A percentile compares a stretch with the other conserved stretches of the same genome.
phyloP scores from a whole-genome alignment of 1,140 invertebrate genomes.

The Philotrypesis tridentata region DNA sequence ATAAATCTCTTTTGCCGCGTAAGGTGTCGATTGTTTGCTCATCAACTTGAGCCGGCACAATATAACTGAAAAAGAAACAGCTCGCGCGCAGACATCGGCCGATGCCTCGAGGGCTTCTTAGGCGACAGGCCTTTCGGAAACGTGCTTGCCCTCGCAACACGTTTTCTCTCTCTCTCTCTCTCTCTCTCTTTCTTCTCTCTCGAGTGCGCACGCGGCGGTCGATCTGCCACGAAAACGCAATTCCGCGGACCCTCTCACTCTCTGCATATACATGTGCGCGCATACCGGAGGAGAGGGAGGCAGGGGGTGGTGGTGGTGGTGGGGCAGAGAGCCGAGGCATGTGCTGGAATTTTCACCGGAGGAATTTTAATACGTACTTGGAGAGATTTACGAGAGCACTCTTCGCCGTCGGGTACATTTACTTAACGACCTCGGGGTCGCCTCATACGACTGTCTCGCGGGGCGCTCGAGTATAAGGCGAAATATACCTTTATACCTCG shows the following conservation, averaged over 20 bases:
- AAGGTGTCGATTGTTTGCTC: too few species aligned
- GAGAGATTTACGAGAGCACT: conserved; percentile 55
- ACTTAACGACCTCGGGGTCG: conserved; percentile 51
- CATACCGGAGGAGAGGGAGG: background rate
- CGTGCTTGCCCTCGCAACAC: background rate
- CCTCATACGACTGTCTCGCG: conserved; percentile 30
- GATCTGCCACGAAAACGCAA: conserved; percentile 48
- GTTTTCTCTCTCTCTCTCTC: background rate
- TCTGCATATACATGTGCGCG: background rate
- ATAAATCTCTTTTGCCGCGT: too few species aligned
- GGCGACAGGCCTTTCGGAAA: background rate
- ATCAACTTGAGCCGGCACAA: background rate
- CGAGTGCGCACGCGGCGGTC: background rate
- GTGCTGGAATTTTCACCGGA: conserved; percentile 51
- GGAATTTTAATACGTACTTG: conserved; percentile 58
- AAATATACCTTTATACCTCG: background rate
- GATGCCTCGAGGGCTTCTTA: conserved; percentile 5
- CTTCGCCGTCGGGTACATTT: conserved; percentile 44
- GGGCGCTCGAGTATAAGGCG: background rate
- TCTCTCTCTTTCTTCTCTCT: background rate
- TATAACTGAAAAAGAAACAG: background rate
- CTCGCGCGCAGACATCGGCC: too few species aligned
- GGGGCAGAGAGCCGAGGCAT: background rate
- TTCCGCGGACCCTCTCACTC: conserved; percentile 39
- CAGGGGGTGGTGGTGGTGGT: background rate